Evolutionary conservation across 1,140 invertebrate genomes (phyloP).

Genomic region (Apis cerana): DNA sequence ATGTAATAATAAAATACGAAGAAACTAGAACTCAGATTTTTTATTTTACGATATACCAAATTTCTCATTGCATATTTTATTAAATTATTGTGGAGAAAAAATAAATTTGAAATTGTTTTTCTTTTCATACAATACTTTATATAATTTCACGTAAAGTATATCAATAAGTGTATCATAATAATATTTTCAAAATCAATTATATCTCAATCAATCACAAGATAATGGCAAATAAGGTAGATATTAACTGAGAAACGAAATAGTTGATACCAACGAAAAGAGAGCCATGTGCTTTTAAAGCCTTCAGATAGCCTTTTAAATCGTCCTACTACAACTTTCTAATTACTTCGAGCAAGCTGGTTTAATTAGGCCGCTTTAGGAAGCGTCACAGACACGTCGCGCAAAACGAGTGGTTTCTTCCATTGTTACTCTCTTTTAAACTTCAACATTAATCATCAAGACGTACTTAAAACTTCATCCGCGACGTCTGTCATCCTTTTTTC

Average conservation of each 20-base stretch:
- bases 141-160: too few relatives aligned
- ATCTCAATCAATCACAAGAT: not conserved
- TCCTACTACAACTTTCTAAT: not conserved
- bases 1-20: too few relatives aligned
- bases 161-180: too few relatives aligned
- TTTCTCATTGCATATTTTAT: too few relatives aligned
- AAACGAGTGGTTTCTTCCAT: slow-evolving; percentile 2
- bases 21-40: too few relatives aligned
- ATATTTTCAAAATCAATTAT: too few relatives aligned
- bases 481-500: not conserved
- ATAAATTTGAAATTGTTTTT: too few relatives aligned
- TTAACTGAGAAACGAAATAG: not conserved
- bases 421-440: not conserved
- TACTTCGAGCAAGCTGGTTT: not conserved
- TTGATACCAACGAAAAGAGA: not conserved
- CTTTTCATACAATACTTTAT: too few relatives aligned
- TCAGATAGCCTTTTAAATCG: not conserved
- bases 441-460: not conserved
- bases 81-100: too few relatives aligned
- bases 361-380: not conserved
- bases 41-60: too few relatives aligned
- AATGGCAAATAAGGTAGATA: not conserved
- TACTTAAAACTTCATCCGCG: not conserved
- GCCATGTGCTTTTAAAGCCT: not conserved
- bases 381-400: not conserved